Base-by-base conservation (phyloP, 2,888 invertebrate genomes). In the Meta bourneti region DNA sequence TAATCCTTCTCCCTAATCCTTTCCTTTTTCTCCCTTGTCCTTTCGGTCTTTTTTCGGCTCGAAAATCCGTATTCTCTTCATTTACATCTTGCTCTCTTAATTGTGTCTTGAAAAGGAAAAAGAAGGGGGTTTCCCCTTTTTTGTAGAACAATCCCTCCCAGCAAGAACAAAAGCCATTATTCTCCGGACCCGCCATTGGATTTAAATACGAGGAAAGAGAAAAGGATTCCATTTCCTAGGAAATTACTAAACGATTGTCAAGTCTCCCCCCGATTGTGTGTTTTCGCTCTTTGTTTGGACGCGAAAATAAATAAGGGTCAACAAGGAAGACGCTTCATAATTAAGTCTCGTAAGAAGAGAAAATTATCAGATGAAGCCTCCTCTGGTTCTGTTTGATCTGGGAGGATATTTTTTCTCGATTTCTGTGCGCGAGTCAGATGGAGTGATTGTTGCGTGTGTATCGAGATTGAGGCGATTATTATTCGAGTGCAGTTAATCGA, bases 1-100 rank as follows among this genome's bases (percentile, higher is more conserved):
- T 91, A 91, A 91, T 91, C 81, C 86, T 48, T 34, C 77, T 11
- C 49, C 74, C 69, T 88, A 88, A 88, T 88, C 88, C 81, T 48
- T 54, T 52, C 19, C n/a, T 78, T 78, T 69, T 72, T 19, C 34
- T 52, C 49, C 13, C 51, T 54, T 75, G 61, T 81, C 69, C 16
- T 78, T 71, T 34, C 16, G 20, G 69, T 77, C 9, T 48, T 61
- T 81, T 81, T 81, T 69, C 13, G 34, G 19, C 16, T 52, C 54
- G 34, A 34, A 82, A 79, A 84, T 89, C 82, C 79, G 80, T 74
- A 70, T 72, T 79, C 81, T 54, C 72, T 72, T 84, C 79, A 90
- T 90, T 90, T 90, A 75, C 79, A 84, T 84, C 72, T 80, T 16
- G 69, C 72, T 69, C 61, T 19, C 75, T 87, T 89, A 81, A 89